A percentile compares a stretch with the other conserved stretches of the same genome.
These are phyloP conservation scores for Adelosebastes latens DNA, from an alignment of 2,797 vertebrate species.

Conservation along the genomic window DNA sequence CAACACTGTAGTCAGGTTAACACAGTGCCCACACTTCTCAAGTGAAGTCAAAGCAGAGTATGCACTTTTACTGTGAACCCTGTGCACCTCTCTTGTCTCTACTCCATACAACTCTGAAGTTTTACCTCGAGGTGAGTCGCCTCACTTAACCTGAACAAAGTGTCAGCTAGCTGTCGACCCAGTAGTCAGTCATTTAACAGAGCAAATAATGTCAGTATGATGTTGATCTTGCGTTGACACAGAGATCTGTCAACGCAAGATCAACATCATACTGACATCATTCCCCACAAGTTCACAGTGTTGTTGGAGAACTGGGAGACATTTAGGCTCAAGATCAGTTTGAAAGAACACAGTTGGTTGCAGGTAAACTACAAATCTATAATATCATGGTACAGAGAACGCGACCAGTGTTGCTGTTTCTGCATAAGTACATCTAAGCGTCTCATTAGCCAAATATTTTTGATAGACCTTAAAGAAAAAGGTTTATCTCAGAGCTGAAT, in stretches of 20 bases:
- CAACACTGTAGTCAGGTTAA: no score
- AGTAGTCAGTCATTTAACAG: neutral
- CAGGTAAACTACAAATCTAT: neutral
- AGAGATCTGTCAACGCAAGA: no score
- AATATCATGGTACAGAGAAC: neutral
- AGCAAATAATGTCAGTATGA: neutral
- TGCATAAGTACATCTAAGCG: neutral
- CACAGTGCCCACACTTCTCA: no score
- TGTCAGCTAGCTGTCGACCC: neutral
- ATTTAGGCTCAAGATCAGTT: neutral
- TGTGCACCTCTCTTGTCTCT: no score
- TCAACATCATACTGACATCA: rapidly evolving
- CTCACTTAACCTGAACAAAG: neutral
- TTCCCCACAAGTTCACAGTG: neutral
- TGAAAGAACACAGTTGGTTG: neutral
- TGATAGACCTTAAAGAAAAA: neutral
- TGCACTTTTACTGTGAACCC: no score
- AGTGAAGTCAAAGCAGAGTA: no score
- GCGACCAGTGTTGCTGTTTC: neutral
- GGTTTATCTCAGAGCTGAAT: neutral
- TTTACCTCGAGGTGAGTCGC: neutral
- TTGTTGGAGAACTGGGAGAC: neutral
- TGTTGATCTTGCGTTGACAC: neutral
- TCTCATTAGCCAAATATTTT: neutral
- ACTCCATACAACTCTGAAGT: neutral